Evolutionary conservation across 2,797 vertebrate species (phyloP).

Genomic region (Epinephelus coioides): DNA sequence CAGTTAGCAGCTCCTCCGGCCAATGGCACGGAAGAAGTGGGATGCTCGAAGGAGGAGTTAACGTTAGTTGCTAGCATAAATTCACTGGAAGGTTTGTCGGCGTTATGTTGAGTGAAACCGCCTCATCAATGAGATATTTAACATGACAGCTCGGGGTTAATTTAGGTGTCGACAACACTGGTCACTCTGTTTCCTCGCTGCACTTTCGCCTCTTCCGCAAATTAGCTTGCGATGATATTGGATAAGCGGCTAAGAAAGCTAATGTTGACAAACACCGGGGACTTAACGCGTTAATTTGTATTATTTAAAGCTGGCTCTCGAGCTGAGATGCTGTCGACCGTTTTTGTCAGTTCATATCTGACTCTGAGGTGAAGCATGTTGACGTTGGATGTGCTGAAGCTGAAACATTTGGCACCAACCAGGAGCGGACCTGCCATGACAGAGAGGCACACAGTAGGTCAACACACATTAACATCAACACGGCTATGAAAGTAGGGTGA

Average conservation of each 20-base stretch:
- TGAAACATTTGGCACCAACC: conserved; percentile 38
- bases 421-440: conserved; percentile 54
- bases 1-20: conserved; percentile 63
- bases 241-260: conserved; percentile 56
- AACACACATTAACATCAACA: conserved; percentile 1
- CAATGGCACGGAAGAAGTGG: conserved; percentile 64
- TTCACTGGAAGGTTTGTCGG: not conserved
- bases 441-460: conserved; percentile 53
- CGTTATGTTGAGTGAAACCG: not conserved
- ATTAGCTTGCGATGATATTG: conserved; percentile 43
- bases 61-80: conserved; percentile 35
- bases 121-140: not conserved
- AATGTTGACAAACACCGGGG: conserved; percentile 72
- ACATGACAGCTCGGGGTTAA: not conserved
- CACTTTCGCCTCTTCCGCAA: not conserved
- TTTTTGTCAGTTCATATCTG: not conserved
- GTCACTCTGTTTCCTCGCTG: not conserved
- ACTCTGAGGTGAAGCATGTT: conserved; percentile 52
- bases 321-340: not conserved
- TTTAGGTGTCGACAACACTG: not conserved
- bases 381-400: conserved; percentile 42
- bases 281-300: conserved; percentile 16
- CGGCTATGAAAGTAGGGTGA: not conserved
- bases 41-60: conserved; percentile 77
- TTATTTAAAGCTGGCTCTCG: not conserved